Evolutionary conservation across 2,797 vertebrate species (phyloP), one percentile per base, ranked within the genome.

Genomic region (Chaenodraco wilsoni): DNA sequence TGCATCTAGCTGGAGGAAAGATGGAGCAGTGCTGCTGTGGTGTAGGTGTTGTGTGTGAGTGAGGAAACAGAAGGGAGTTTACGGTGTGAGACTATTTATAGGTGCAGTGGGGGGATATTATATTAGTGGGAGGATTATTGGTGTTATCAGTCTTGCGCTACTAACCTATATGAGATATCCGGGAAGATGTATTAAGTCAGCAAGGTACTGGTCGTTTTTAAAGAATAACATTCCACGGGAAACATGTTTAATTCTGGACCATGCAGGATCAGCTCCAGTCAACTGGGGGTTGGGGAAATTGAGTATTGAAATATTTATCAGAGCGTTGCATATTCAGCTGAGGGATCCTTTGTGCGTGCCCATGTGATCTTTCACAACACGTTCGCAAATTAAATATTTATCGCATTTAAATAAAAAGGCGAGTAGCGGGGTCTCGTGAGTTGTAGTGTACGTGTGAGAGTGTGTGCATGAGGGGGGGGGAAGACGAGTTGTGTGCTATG

Each of bases 321-420:
- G 88, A 90, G 83, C 15, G 52, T 91, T 94, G 92, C 93, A 94
- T 95, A 95, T 95, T 94, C 93, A 94, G 89, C 88, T 86, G 82
- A 88, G 86, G 90, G 91, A 21, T 93, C 93, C 92, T 95, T 94
- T 94, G 93, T 94, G 91, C 89, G 82, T 90, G 92, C 92, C 90
- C 69, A 68, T 95, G 93, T 95, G 94, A 95, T 95, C 93, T 93
- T 90, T 91, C 69, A 88, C 91, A 94, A 94, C 94, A 93, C 91
- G 87, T 94, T 94, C 66, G 65, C 90, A 91, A 92, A 95, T 95
- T 89, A 95, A 95, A 94, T 94, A 95, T 95, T 94, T 94, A 95
- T 93, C 70, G 17, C 79, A 84, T 93, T 95, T 93, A 95, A 95
- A 95, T 95, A 94, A 94, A 94, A 93, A 89, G 91, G 78, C 76